phyloP scores from a whole-genome alignment of 2,797 vertebrate species.

The Chaetophractus vellerosus region DNA sequence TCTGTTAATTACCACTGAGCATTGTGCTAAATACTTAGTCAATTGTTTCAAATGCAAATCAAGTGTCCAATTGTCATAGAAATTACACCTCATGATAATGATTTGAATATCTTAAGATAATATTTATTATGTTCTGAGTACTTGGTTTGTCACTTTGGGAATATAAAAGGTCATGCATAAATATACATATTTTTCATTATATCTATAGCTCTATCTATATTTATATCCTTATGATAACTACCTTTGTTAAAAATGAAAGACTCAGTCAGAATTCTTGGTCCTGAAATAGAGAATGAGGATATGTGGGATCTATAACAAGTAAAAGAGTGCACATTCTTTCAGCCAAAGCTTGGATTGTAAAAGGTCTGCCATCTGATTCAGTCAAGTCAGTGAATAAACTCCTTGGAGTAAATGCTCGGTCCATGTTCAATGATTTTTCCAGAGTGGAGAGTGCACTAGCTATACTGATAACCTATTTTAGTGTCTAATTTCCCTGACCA shows the following conservation, averaged over 20 bases:
- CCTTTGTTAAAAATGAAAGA: slow-evolving; percentile 42
- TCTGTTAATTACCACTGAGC: not conserved
- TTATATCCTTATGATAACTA: slow-evolving; percentile 16
- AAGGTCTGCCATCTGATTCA: not conserved
- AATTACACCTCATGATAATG: not conserved
- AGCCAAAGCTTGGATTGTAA: not conserved
- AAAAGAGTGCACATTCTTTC: not conserved
- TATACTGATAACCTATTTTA: not conserved
- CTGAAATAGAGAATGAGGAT: slow-evolving; percentile 4
- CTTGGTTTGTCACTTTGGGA: not conserved
- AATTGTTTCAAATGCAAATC: not conserved
- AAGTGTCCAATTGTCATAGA: not conserved
- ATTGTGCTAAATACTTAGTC: not conserved
- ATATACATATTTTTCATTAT: not conserved
- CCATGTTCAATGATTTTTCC: slow-evolving; percentile 50
- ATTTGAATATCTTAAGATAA: not conserved
- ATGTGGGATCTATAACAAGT: not conserved
- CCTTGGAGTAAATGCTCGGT: not conserved
- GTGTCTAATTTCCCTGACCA: slow-evolving; percentile 51
- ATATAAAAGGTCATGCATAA: not conserved
- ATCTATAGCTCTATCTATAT: not conserved
- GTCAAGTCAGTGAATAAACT: slow-evolving; percentile 7
- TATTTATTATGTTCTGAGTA: not conserved
- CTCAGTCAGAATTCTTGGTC: not conserved
- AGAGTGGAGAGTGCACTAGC: not conserved